Conservation (phyloP, 2,113 vertebrate species). For the Chiloscyllium plagiosum region DNA sequence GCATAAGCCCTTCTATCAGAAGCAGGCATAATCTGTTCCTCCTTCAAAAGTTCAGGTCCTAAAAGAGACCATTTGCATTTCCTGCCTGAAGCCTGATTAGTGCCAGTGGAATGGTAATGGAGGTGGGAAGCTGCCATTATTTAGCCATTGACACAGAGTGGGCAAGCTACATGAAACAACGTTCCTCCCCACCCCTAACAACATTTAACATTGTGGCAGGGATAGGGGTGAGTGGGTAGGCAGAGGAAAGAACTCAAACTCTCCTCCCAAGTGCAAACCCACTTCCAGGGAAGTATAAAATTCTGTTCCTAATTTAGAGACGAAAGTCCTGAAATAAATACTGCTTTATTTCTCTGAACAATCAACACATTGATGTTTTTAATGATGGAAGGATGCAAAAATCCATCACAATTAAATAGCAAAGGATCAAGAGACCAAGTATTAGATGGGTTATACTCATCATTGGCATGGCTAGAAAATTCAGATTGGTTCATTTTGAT, state of each 20-base stretch:
- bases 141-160: no score
- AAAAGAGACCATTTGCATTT: no score
- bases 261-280: neutral
- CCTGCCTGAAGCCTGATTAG: no score
- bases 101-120: no score
- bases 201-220: neutral
- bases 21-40: neutral
- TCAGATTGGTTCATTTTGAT: neutral
- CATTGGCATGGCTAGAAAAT: neutral
- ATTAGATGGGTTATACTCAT: neutral
- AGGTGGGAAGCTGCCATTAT: no score
- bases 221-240: neutral
- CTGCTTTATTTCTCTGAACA: neutral
- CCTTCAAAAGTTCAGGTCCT: no score
- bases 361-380: neutral
- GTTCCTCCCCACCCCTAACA: neutral
- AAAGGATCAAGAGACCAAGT: neutral
- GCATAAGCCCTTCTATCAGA: no score
- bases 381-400: neutral
- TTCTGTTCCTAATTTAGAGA: neutral
- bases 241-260: neutral
- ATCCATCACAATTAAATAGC: neutral
- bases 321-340: neutral
- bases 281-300: neutral
- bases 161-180: neutral